Evolutionary conservation across 35 echinoderm and acorn worm genomes (phyloP).

Genomic region (Patiria miniata): DNA sequence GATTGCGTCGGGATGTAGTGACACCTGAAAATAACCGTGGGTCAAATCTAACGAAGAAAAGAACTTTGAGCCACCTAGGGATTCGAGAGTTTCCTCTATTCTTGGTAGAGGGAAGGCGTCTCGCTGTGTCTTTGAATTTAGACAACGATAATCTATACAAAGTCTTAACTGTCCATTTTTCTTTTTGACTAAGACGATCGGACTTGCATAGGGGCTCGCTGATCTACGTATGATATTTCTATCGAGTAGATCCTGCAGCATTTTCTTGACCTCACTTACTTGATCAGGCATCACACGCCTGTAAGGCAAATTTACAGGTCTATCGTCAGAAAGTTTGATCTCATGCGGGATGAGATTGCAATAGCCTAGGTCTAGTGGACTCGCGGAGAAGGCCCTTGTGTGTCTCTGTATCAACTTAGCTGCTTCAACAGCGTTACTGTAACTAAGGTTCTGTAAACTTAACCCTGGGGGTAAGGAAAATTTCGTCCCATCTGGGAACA

Average conservation of each 20-base stretch:
- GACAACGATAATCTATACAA: conserved; percentile 49
- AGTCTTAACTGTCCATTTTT: conserved; percentile 45
- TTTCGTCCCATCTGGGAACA: neutral
- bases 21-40: conserved; percentile 66
- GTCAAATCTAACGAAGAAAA: conserved; percentile 52
- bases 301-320: conserved; percentile 32
- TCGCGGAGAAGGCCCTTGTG: no score
- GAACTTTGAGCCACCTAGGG: conserved; percentile 34
- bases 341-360: conserved; percentile 10
- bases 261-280: conserved; percentile 40
- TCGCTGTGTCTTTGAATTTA: conserved; percentile 9
- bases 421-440: neutral
- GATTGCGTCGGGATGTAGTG: conserved; percentile 20
- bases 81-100: conserved; percentile 49
- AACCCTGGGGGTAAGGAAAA: neutral
- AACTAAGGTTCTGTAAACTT: neutral
- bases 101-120: conserved; percentile 45
- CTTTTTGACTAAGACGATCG: conserved; percentile 59
- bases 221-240: conserved; percentile 37
- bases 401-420: neutral
- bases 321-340: conserved; percentile 37
- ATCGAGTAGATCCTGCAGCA: conserved; percentile 33
- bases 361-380: neutral
- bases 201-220: no score
- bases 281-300: conserved; percentile 43